These are phyloP conservation scores for Lutjanus erythropterus DNA, from an alignment of 2,113 vertebrate species.

Conservation along the genomic window DNA sequence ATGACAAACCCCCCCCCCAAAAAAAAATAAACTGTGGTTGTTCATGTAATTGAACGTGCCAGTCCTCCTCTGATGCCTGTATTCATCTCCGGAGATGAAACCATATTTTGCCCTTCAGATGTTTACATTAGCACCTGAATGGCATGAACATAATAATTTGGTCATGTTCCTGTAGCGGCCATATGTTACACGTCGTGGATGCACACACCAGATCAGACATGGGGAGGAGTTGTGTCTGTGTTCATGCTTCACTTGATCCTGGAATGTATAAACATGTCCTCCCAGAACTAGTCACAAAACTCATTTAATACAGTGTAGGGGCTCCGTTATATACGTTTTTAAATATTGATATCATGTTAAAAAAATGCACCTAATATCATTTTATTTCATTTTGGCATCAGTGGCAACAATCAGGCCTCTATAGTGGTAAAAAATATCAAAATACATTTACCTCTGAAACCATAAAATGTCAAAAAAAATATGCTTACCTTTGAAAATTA, in stretches of 20 bases:
- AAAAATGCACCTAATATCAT: no score
- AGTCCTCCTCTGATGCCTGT: conserved; percentile 28
- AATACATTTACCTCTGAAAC: no score
- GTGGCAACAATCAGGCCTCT: no score
- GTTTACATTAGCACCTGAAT: conserved; percentile 62
- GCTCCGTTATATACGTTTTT: no score
- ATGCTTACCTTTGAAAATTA: no score
- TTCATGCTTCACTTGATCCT: background rate
- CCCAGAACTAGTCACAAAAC: background rate
- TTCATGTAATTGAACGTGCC: conserved; percentile 60
- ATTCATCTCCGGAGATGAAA: conserved; percentile 56
- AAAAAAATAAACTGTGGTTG: conserved; percentile 41
- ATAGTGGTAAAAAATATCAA: no score
- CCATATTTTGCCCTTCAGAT: conserved; percentile 62
- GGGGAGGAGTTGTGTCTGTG: background rate
- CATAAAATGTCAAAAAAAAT: no score
- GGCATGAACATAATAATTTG: conserved; percentile 42
- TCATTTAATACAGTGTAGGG: background rate
- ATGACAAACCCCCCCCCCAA: conserved; percentile 26
- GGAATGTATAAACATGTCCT: background rate
- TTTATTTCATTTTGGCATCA: no score
- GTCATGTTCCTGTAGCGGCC: conserved; percentile 26
- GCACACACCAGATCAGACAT: conserved; percentile 6
- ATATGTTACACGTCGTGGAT: conserved; percentile 9
- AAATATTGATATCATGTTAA: no score